Evolutionary conservation across 2,113 vertebrate species (phyloP).

Genomic region (Nibea coibor): DNA sequence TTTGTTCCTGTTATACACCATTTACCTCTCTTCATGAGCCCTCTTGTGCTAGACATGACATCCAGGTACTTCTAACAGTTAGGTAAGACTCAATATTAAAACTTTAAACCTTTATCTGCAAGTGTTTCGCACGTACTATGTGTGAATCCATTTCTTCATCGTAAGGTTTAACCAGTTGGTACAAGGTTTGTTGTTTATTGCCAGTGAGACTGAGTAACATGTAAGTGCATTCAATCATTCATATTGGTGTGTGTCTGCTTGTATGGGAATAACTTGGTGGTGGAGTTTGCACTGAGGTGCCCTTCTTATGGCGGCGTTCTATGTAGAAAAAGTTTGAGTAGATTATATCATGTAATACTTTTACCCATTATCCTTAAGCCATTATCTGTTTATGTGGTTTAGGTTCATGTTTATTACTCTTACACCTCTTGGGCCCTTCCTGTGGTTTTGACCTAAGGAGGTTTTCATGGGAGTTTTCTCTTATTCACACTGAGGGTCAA

Average conservation of each 20-base stretch:
- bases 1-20: background rate
- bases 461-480: background rate
- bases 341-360: background rate
- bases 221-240: background rate
- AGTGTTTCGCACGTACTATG: background rate
- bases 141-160: background rate
- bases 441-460: background rate
- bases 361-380: background rate
- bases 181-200: background rate
- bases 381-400: background rate
- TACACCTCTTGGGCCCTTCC: background rate
- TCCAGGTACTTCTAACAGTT: background rate
- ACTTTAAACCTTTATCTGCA: background rate
- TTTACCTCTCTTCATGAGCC: background rate
- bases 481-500: slow-evolving; percentile 30
- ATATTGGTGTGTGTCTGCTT: background rate
- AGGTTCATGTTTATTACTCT: background rate
- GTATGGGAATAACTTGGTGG: background rate
- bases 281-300: background rate
- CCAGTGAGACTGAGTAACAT: background rate
- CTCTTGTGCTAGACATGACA: background rate
- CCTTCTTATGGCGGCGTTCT: background rate
- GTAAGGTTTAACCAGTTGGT: background rate
- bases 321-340: background rate
- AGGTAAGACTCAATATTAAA: background rate